These are phyloP conservation scores for Adelphocoris suturalis DNA, from an alignment of 2,888 invertebrate species.

Conservation along the genomic window DNA sequence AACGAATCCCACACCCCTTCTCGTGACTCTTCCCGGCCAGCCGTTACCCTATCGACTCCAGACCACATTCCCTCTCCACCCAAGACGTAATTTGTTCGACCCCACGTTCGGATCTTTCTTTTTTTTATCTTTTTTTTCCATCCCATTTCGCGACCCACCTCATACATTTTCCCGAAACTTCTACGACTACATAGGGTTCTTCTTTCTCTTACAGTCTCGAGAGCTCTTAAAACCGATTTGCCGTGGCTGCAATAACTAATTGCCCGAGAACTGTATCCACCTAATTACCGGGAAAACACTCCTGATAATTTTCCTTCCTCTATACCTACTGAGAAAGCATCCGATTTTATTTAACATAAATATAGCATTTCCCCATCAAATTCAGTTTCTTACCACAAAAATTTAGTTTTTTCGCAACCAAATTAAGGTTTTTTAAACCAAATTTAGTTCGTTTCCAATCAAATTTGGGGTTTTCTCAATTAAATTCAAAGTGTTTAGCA, in stretches of 20 bases:
- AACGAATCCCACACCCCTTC: background rate
- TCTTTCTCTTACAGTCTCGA: background rate
- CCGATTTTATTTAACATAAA: too few species aligned
- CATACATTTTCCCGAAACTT: constrained; percentile 26
- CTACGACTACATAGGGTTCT: background rate
- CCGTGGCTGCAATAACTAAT: background rate
- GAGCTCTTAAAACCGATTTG: constrained; percentile 10
- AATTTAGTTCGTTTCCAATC: too few species aligned
- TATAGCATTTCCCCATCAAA: too few species aligned
- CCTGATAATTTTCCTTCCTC: too few species aligned
- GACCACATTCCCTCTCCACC: background rate
- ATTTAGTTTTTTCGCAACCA: too few species aligned
- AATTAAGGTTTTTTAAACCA: too few species aligned
- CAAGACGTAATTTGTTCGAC: constrained; percentile 26
- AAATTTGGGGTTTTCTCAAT: too few species aligned
- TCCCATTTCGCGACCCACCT: constrained; percentile 42
- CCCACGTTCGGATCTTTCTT: constrained; percentile 6
- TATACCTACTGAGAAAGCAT: too few species aligned
- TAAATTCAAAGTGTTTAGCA: too few species aligned
- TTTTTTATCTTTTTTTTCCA: background rate
- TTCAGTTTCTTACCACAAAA: too few species aligned
- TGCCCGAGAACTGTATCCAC: too few species aligned
- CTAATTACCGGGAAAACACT: too few species aligned
- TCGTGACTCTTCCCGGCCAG: background rate
- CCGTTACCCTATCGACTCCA: background rate